phyloP scores from a whole-genome alignment of 2,113 vertebrate genomes.

The Sander lucioperca region DNA sequence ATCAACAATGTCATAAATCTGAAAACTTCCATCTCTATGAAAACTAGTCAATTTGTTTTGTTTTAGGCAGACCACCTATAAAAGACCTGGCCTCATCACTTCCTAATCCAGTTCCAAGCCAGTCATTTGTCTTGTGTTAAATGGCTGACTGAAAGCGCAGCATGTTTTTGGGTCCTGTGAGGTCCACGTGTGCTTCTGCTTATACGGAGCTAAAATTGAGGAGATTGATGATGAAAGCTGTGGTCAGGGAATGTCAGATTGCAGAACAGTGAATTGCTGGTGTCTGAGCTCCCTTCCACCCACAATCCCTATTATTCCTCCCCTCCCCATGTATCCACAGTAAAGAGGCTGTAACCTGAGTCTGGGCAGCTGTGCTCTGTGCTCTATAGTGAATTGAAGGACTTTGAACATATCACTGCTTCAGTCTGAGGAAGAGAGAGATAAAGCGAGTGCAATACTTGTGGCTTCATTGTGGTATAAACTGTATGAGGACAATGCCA shows the following conservation, averaged over 20 bases:
- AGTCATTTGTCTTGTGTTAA: too few species aligned
- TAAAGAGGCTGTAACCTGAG: slow-evolving; percentile 42
- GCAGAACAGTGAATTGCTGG: not conserved
- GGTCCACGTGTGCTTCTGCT: too few species aligned
- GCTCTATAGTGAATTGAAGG: not conserved
- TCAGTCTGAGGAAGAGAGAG: not conserved
- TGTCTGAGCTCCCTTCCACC: slow-evolving; percentile 41
- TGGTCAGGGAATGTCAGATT: slow-evolving; percentile 28
- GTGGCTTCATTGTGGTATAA: not conserved
- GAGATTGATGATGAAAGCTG: not conserved
- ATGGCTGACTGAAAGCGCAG: too few species aligned
- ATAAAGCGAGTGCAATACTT: not conserved
- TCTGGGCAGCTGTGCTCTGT: slow-evolving; percentile 42
- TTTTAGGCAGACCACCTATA: too few species aligned
- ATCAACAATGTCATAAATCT: too few species aligned
- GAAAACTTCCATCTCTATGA: too few species aligned
- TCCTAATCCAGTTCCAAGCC: too few species aligned
- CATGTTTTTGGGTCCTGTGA: too few species aligned
- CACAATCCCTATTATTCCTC: slow-evolving; percentile 31
- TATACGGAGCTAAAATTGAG: too few species aligned
- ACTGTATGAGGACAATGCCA: not conserved
- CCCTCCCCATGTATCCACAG: not conserved
- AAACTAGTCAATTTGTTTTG: too few species aligned
- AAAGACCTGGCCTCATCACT: too few species aligned
- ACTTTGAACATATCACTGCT: not conserved